Evolutionary conservation across 2,888 invertebrate species (phyloP), one percentile per base, ranked within the genome.

Genomic region (Brenthis ino): DNA sequence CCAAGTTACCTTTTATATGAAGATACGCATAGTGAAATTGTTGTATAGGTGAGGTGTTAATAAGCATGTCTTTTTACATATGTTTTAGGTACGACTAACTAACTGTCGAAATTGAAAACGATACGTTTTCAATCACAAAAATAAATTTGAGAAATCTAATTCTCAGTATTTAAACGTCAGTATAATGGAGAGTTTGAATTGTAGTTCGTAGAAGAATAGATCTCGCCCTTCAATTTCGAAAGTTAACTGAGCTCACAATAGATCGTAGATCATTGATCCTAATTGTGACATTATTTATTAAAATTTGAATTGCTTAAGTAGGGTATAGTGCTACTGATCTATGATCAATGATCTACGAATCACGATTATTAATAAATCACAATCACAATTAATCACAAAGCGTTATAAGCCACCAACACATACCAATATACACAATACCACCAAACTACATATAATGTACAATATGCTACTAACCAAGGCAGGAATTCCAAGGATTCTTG

Each of bases 401-500:
- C 43, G 48, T 54, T 54, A 48, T 60, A 20, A 66, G 58, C 55
- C 67, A 56, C 56, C 51, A 60, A 61, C 67, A 68, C 56, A 70
- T 51, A 63, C 57, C 67, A 60, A 57, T 54, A 66, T 69, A 64
- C 73, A 75, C 74, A 77, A 75, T 55, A 76, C 75, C 74, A 76
- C 77, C 80, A 76, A 80, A 76, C 85, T 85, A 88, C 83, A 76
- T 77, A 83, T 85, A 84, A 83, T 85, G 84, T 87, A 87, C 84
- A 85, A 80, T 85, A 85, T 82, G 84, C 94, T 96, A 96, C 96
- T 95, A 95, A 96, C 96, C 96, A 96, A 94, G 96, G 96, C 90
- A 95, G 94, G 94, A 95, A 95, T 92, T 95, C 96, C 95, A 96
- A 94, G 88, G 94, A 93, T 89, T 95, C 95, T 93, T 94, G 94